Evolutionary conservation across 2,888 invertebrate genomes (phyloP).

Genomic region (Aspidiotus rigidus): DNA sequence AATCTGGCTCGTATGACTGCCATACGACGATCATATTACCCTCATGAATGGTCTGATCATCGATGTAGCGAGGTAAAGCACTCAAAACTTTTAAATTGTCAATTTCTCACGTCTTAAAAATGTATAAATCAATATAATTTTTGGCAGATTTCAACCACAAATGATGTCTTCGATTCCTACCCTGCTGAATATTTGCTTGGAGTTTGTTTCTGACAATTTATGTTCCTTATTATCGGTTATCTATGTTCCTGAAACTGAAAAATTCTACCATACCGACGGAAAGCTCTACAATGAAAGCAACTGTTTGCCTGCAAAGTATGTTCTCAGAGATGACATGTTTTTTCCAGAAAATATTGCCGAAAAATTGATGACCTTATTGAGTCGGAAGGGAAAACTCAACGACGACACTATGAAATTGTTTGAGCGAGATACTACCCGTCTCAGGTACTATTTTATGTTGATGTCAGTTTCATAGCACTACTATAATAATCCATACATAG

Average conservation of each 20-base stretch:
- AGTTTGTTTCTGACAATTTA: conserved; percentile 11
- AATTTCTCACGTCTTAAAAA: no score
- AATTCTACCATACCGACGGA: background rate
- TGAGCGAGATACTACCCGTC: conserved; percentile 7
- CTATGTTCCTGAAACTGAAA: background rate
- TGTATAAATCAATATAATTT: background rate
- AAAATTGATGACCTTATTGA: conserved; percentile 10
- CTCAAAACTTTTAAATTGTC: no score
- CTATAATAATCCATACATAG: no score
- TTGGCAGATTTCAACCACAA: background rate
- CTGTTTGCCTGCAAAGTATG: background rate
- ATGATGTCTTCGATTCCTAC: conserved; percentile 9
- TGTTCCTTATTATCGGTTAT: background rate
- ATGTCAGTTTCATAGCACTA: no score
- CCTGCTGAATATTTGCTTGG: conserved; percentile 7
- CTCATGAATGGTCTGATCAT: no score
- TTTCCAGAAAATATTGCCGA: conserved; percentile 9
- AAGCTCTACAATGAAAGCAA: background rate
- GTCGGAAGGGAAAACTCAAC: conserved; percentile 12
- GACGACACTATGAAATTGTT: conserved; percentile 11
- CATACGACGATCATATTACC: no score
- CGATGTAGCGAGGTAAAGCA: no score
- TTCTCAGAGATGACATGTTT: conserved; percentile 7
- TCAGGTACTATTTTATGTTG: background rate
- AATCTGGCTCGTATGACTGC: no score